phyloP scores from a whole-genome alignment of 37 sponge, comb jelly and placozoan genomes.

The Crambe crambe region DNA sequence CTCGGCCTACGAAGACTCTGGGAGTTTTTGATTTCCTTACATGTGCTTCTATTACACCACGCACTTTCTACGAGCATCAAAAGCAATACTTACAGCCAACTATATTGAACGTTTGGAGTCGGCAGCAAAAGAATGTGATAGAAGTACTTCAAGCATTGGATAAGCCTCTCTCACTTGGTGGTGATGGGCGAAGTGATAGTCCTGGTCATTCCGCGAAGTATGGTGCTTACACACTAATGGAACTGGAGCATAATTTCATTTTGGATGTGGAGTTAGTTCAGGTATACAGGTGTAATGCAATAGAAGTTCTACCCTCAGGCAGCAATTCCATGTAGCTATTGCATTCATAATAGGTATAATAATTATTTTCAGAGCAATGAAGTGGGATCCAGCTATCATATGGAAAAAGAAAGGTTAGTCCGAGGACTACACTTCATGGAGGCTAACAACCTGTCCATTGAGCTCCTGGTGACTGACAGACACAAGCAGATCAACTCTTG shows the following conservation, averaged over 20 bases:
- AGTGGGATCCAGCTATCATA: conserved; percentile 43
- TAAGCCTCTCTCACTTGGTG: conserved; percentile 7
- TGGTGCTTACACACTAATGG: conserved; percentile 59
- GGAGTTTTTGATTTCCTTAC: too few species aligned
- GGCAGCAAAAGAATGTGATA: neutral
- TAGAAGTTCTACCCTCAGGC: too few species aligned
- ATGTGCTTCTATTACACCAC: too few species aligned
- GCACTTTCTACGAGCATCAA: too few species aligned
- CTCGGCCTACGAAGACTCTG: too few species aligned
- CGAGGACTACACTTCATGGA: conserved; percentile 16
- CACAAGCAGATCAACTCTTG: conserved; percentile 50
- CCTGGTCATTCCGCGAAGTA: conserved; percentile 71
- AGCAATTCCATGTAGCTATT: neutral
- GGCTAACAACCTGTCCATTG: conserved; percentile 9
- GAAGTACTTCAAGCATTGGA: neutral
- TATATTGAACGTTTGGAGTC: too few species aligned
- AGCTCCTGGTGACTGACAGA: conserved; percentile 37
- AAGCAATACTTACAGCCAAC: too few species aligned
- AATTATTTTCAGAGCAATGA: conserved; percentile 25
- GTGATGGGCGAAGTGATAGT: conserved; percentile 65
- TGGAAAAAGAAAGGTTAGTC: conserved; percentile 54
- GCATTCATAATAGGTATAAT: neutral
- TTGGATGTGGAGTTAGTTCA: conserved; percentile 62
- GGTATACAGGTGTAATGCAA: too few species aligned
- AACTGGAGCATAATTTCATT: conserved; percentile 30